A percentile compares a stretch with the other conserved stretches of the same genome.
These are phyloP conservation scores for Coptodon rendalli DNA, from an alignment of 2,113 vertebrate genomes.

Conservation along the genomic window DNA sequence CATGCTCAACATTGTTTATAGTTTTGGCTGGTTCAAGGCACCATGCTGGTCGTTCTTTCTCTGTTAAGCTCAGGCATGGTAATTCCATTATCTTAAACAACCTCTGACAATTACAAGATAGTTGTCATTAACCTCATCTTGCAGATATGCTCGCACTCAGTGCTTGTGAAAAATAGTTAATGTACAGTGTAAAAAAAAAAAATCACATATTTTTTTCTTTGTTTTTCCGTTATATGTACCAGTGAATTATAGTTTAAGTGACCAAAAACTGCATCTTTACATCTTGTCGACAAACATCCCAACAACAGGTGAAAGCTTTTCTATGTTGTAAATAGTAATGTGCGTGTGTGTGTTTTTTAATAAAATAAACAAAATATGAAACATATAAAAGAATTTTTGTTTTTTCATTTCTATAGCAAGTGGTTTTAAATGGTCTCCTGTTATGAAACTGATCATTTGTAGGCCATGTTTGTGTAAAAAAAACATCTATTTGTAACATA, in stretches of 20 bases:
- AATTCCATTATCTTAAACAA: background rate
- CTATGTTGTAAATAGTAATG: constrained; percentile 18
- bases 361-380: background rate
- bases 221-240: constrained; percentile 16
- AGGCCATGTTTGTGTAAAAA: background rate
- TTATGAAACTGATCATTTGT: background rate
- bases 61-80: background rate
- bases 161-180: background rate
- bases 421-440: background rate
- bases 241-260: background rate
- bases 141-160: background rate
- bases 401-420: background rate
- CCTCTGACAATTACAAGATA: background rate
- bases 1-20: background rate
- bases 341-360: background rate
- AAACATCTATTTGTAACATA: rapidly evolving
- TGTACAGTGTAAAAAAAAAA: background rate
- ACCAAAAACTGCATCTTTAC: background rate
- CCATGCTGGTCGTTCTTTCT: background rate
- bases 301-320: background rate
- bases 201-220: background rate
- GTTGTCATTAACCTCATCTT: background rate
- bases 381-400: background rate
- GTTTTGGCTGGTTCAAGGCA: constrained; percentile 42
- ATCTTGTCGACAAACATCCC: background rate